Evolutionary conservation across 2,113 vertebrate species (phyloP).

Genomic region (Myrmophylax atrothorax): DNA sequence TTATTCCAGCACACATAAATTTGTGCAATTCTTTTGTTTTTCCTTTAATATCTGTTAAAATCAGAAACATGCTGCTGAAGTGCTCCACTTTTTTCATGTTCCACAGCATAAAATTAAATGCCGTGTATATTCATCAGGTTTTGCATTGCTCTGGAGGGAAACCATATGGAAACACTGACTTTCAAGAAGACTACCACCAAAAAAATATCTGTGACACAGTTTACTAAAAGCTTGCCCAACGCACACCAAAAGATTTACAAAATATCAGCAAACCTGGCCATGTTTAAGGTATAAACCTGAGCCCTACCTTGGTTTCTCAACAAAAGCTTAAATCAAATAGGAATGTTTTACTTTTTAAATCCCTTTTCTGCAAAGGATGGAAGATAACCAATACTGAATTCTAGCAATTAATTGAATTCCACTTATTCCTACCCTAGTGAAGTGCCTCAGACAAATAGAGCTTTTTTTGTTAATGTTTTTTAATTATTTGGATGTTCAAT

Average conservation of each 20-base stretch:
- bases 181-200: background rate
- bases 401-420: background rate
- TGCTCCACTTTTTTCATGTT: background rate
- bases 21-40: background rate
- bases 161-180: background rate
- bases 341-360: background rate
- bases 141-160: background rate
- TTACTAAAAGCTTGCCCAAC: background rate
- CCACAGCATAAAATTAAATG: background rate
- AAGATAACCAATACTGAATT: background rate
- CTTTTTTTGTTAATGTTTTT: background rate
- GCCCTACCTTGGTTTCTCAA: background rate
- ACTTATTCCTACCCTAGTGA: background rate
- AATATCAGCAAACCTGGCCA: background rate
- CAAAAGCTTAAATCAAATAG: background rate
- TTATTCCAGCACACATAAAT: background rate
- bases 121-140: background rate
- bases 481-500: background rate
- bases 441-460: background rate
- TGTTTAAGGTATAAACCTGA: slow-evolving; percentile 10
- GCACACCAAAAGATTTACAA: background rate
- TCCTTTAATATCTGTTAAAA: background rate
- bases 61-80: background rate
- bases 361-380: background rate
- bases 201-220: background rate